Evolutionary conservation across 2,888 invertebrate species (phyloP), one percentile per base, ranked within the genome.

Genomic region (Dasysyrphus albostriatus): DNA sequence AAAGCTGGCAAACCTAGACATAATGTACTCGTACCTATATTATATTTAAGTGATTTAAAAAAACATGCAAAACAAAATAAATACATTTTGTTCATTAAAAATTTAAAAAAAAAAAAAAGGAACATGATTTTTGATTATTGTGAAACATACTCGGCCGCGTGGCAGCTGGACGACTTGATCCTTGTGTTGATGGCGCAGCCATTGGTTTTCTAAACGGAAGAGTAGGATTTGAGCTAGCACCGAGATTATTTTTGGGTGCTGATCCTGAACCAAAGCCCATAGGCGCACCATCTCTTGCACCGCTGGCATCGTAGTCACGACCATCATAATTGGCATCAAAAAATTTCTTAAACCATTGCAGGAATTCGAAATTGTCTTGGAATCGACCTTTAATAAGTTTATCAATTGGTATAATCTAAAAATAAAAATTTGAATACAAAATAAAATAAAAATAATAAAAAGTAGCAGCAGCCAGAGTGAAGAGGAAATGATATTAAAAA

Each of bases 321-420:
- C 98, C 98, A 93, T 97, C 96, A 94, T 98, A 98, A 95, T 99
- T 99, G 91, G 98, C 98, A 94, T 99, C 99, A 94, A 98, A 99
- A 94, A 99, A 99, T 93, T 98, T 98, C 95, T 99, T 99, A 95
- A 99, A 99, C 99, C 99, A 99, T 94, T 99, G 99, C 91, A 99
- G 96, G 94, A 99, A 99, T 94, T 99, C 99, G 95, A 99, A 99
- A 95, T 99, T 99, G 95, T 99, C 99, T 95, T 99, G 99, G 94
- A 99, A 99, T 91, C 98, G 96, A 93, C 98, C 98, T 94, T 98
- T 99, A 93, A 98, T 97, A 95, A 99, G 95, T 91, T 91, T 93
- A 90, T 93, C 93, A 91, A 93, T 92, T 88, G 93, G 93, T 90
- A 93, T 93, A 89, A 93, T 93, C 93, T 93, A 92, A 88, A 80